A percentile compares a stretch with the other conserved stretches of the same genome.
phyloP scores from a whole-genome alignment of 2,113 vertebrate genomes.

The Phycodurus eques region DNA sequence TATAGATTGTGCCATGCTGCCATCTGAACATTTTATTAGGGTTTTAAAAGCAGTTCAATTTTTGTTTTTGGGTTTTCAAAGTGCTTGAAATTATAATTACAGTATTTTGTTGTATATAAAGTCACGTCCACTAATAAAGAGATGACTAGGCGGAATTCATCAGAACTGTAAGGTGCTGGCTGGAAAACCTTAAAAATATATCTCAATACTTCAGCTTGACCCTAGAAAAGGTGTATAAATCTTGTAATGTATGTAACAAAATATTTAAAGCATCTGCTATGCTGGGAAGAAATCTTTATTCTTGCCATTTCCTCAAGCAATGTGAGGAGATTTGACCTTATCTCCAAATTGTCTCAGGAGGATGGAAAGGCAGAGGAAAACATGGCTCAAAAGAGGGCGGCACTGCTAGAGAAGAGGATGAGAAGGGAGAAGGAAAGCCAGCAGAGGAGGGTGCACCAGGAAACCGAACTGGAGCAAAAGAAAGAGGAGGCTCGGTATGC shows the following conservation, averaged over 20 bases:
- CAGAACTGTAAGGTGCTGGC: not conserved
- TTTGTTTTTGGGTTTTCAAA: too few species aligned
- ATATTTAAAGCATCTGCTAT: not conserved
- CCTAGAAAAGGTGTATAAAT: too few species aligned
- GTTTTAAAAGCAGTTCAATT: too few species aligned
- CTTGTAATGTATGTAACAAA: not conserved
- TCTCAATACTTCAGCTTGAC: too few species aligned
- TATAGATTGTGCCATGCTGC: not conserved
- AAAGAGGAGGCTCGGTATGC: slow-evolving; percentile 91
- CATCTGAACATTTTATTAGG: not conserved
- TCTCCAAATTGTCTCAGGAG: slow-evolving; percentile 71
- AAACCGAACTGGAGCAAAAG: slow-evolving; percentile 88
- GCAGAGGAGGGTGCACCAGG: slow-evolving; percentile 87
- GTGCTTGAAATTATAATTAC: too few species aligned
- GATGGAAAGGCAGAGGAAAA: slow-evolving; percentile 90
- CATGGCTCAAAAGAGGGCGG: slow-evolving; percentile 94
- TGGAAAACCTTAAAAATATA: too few species aligned
- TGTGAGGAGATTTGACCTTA: not conserved
- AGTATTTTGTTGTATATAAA: not conserved
- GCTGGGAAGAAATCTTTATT: not conserved
- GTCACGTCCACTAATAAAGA: not conserved
- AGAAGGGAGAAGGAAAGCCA: slow-evolving; percentile 89
- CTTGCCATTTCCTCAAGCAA: not conserved
- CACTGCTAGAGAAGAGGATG: slow-evolving; percentile 89
- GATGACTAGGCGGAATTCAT: not conserved